Evolutionary conservation across 2,797 vertebrate species (phyloP), one percentile per base, ranked within the genome.

Genomic region (Oryzias sinensis): DNA sequence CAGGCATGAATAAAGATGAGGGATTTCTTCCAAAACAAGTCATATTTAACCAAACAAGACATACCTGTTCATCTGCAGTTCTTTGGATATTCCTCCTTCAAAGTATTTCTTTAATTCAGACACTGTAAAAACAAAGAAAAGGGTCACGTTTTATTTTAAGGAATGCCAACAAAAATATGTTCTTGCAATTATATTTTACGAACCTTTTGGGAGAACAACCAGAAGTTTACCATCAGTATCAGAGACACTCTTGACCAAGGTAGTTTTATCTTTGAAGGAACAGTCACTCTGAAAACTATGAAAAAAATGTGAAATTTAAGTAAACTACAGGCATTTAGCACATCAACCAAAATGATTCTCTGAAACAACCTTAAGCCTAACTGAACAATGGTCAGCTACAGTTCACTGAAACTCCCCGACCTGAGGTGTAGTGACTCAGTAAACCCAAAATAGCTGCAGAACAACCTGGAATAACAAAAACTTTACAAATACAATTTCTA

Each of bases 101-200:
- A 99, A 99, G 68, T 94, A 89, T 87, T 96, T 96, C 89, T 94
- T 97, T 84, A 98, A 89, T 83, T 98, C 97, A 93, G 96, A 95
- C 92, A 99, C 97, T 99, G 81, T 87, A 88, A 80, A 43, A 45
- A 41, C n/a, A 40, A 62, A 65, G 9, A 77, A 79, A 43, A 59
- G 76, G 29, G 29, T 33, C 7, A 11, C 1, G 33, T 37, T 11
- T 37, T 3, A 37, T 11, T 37, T 37, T 37, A 11, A 37, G 33
- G 33, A 37, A 37, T 37, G 33, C 33, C 9, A 37, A 13, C 6
- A 37, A 13, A 37, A 11, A 3, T 4, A 11, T 33, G 2, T 57
- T 27, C 14, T 13, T 49, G 0, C 45, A 13, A 37, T 37, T 37
- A 37, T 0, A 37, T 37, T 6, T 37, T 37, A 49, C 93, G 58